A percentile compares a stretch with the other conserved stretches of the same genome.
Conservation (phyloP, 2,888 invertebrate genomes). For the Pardosa pseudoannulata region DNA sequence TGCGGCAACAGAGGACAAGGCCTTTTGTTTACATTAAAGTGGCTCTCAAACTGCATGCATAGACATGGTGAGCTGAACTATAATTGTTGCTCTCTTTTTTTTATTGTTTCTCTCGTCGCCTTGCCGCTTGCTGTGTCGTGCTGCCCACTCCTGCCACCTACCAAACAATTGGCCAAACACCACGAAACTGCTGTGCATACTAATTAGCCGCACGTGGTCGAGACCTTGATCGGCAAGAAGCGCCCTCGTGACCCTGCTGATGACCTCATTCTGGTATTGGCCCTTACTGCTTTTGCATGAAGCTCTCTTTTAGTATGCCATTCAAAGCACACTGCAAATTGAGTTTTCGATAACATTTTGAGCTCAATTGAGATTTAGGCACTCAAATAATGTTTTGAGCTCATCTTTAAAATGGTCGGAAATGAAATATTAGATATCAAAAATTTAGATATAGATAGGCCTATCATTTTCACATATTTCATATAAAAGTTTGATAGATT, state of each 20-base stretch:
- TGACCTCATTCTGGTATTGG: conserved; percentile 96
- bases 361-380: too few relatives aligned
- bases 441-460: too few relatives aligned
- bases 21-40: conserved; percentile 36
- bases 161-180: conserved; percentile 75
- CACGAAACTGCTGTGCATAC: conserved; percentile 78
- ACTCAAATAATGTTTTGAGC: too few relatives aligned
- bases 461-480: too few relatives aligned
- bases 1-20: conserved; percentile 69
- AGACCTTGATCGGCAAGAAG: conserved; percentile 77
- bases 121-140: conserved; percentile 79
- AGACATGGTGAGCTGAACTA: conserved; percentile 72
- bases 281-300: conserved; percentile 77
- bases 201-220: conserved; percentile 76
- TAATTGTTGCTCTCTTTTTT: conserved; percentile 75
- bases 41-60: conserved; percentile 58
- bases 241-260: conserved; percentile 91
- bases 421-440: too few relatives aligned
- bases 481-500: too few relatives aligned
- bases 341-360: too few relatives aligned
- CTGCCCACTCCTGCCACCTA: conserved; percentile 77
- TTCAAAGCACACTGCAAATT: conserved; percentile 61
- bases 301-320: conserved; percentile 52
- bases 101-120: conserved; percentile 78
- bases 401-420: too few relatives aligned